Evolutionary conservation across 2,113 vertebrate genomes (phyloP), one percentile per base, ranked within the genome.

Genomic region (Mohoua ochrocephala): DNA sequence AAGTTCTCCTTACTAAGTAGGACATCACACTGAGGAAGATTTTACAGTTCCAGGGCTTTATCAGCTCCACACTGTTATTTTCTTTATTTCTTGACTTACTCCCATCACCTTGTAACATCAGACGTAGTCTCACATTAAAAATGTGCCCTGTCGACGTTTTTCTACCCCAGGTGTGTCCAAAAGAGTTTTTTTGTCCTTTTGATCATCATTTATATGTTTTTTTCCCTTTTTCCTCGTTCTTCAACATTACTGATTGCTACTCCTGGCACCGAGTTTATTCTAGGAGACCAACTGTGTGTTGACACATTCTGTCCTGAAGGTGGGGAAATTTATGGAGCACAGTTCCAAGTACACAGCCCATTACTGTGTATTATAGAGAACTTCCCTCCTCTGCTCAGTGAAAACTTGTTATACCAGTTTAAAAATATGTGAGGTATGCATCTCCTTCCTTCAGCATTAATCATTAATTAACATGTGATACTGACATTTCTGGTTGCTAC

Each of bases 371-470:
- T 71, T 81, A 53, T 1, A 49, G 76, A 96, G 80, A 93, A 87
- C 83, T 65, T 94, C 68, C 83, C 93, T 95, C 81, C 94, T 89
- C 79, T 93, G 84, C 21, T 1, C 4, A 4, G 80, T 81, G 57
- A 88, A 93, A 97, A 92, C 96, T 97, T 3, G 96, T 95, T 92
- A 53, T 84, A 92, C 96, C 88, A 84, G 96, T 96, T 97, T 70
- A 75, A 94, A 95, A 95, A 95, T 94, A 97, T 96, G 92, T 82
- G 80, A 97, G 78, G 96, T 74, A 97, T 87, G 93, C 91, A 84
- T 35, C 79, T 95, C 91, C 91, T 94, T 95, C 95, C 88, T 93
- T 49, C 73, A 54, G 42, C 91, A 96, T 93, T 94, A 96, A 93
- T 97, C 94, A 95, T 94, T 94, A 92, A 96, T 93, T 94, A 95